These are phyloP conservation scores for Limnephilus marmoratus DNA, from an alignment of 2,888 invertebrate species.

Conservation along the genomic window DNA sequence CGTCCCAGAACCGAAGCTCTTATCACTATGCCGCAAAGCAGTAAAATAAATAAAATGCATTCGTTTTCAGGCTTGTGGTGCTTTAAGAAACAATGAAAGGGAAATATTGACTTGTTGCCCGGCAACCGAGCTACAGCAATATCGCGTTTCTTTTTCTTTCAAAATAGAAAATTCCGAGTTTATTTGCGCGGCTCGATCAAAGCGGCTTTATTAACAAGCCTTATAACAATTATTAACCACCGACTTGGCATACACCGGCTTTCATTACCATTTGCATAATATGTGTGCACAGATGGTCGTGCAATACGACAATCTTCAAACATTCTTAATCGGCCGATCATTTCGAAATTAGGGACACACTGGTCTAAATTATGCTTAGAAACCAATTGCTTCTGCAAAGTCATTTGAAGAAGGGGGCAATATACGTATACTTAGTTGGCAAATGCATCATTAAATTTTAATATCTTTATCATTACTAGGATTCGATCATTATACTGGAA, in stretches of 20 bases:
- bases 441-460: not conserved
- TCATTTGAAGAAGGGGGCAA: not conserved
- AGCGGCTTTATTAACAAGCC: not conserved
- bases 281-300: not conserved
- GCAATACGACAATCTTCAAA: not conserved
- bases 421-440: not conserved
- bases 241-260: not conserved
- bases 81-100: not conserved
- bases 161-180: not conserved
- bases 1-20: not conserved
- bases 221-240: not conserved
- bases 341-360: no score
- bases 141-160: not conserved
- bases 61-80: not conserved
- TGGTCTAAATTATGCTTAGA: not conserved
- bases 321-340: no score
- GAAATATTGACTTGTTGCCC: not conserved
- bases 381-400: not conserved
- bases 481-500: not conserved
- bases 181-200: slow-evolving; percentile 14
- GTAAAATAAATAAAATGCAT: not conserved
- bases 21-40: not conserved
- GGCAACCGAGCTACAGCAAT: not conserved
- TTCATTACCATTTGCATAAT: not conserved
- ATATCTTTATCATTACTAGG: not conserved